These are phyloP conservation scores for Sycophila sp. DNA, from an alignment of 1,140 invertebrate species.

Conservation along the genomic window DNA sequence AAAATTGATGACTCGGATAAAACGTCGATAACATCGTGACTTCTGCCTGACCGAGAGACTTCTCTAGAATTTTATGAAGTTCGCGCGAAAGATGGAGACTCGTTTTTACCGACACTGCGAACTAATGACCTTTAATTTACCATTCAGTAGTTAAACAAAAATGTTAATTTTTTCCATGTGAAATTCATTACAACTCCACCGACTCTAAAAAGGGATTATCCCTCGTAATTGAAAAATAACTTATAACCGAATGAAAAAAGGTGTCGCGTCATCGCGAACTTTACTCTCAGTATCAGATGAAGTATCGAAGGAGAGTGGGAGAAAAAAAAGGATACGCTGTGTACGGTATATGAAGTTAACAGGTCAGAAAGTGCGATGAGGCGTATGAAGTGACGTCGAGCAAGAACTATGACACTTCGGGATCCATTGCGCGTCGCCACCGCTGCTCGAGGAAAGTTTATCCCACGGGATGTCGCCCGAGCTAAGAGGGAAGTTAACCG, in stretches of 20 bases:
- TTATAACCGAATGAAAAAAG: slow-evolving; percentile 18
- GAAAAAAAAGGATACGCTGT: neutral
- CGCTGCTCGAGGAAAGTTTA: slow-evolving; percentile 22
- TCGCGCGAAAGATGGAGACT: too few species aligned
- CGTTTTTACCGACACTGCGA: too few species aligned
- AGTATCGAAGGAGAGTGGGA: neutral
- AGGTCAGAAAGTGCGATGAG: slow-evolving; percentile 20
- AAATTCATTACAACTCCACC: slow-evolving; percentile 1
- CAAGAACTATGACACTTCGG: slow-evolving; percentile 5
- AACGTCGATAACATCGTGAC: slow-evolving; percentile 21
- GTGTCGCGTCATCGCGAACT: neutral
- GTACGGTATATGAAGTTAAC: neutral
- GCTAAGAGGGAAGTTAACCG: slow-evolving; percentile 42
- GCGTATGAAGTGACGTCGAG: neutral
- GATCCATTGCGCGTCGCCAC: neutral
- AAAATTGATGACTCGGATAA: slow-evolving; percentile 22
- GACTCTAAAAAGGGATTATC: neutral
- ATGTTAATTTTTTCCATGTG: too few species aligned
- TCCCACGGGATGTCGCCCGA: slow-evolving; percentile 18
- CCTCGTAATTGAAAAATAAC: slow-evolving; percentile 13
- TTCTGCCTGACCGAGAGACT: neutral
- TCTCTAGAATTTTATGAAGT: slow-evolving; percentile 2
- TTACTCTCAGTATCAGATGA: neutral
- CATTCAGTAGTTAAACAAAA: too few species aligned
- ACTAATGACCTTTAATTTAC: neutral